A percentile compares a stretch with the other conserved stretches of the same genome.
Conservation (phyloP, 1,140 invertebrate species). For the Aphis gossypii region DNA sequence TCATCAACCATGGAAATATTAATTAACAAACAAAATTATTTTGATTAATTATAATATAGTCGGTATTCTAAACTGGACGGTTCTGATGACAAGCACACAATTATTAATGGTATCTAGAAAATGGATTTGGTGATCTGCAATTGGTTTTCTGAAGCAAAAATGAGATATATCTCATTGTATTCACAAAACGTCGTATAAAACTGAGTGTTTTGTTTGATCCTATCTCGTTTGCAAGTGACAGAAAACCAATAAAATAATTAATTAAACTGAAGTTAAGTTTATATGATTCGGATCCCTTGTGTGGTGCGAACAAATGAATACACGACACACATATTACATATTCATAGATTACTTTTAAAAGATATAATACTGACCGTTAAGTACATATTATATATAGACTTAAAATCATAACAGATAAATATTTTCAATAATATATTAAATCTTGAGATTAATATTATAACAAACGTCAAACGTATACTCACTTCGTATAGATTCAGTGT, state of each 20-base stretch:
- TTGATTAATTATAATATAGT: neutral
- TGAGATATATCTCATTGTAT: neutral
- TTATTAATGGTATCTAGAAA: neutral
- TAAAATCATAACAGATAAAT: neutral
- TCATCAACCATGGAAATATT: neutral
- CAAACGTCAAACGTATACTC: too few species aligned
- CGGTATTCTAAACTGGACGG: neutral
- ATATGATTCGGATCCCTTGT: too few species aligned
- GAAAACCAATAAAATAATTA: conserved; percentile 7
- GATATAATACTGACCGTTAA: neutral
- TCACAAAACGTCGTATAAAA: neutral
- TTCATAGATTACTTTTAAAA: neutral
- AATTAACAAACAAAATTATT: neutral
- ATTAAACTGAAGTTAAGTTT: neutral
- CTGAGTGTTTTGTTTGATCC: neutral
- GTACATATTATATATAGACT: neutral
- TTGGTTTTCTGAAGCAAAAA: neutral
- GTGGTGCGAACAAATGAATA: neutral
- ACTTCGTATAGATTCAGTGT: too few species aligned
- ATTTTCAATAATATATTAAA: too few species aligned
- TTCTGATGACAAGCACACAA: neutral
- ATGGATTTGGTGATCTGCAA: neutral
- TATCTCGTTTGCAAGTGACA: neutral
- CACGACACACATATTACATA: neutral
- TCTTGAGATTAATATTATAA: too few species aligned